These are phyloP conservation scores for Aplochiton taeniatus DNA, from an alignment of 2,797 vertebrate species.

Conservation along the genomic window DNA sequence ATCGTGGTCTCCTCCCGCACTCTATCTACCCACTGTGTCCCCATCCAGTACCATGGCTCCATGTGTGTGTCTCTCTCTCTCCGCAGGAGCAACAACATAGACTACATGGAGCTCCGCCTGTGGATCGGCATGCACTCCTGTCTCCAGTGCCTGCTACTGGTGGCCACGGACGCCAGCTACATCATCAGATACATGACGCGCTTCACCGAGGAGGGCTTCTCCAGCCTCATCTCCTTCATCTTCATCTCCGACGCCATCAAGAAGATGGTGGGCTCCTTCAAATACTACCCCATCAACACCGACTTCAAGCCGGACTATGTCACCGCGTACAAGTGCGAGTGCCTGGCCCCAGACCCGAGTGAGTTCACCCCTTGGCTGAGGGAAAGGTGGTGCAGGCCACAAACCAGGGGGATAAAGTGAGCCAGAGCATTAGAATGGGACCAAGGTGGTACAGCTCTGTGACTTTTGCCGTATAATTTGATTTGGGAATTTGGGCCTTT, in stretches of 20 bases:
- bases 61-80: background rate
- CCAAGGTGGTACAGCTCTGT: background rate
- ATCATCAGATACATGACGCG: slow-evolving; percentile 98
- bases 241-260: slow-evolving; percentile 98
- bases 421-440: background rate
- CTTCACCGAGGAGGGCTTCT: slow-evolving; percentile 98
- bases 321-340: slow-evolving; percentile 94
- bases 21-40: background rate
- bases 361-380: slow-evolving; percentile 66
- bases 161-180: slow-evolving; percentile 92
- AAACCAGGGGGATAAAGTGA: background rate
- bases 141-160: slow-evolving; percentile 91
- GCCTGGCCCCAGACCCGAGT: slow-evolving; percentile 90
- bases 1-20: too few relatives aligned
- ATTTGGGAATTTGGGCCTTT: too few relatives aligned
- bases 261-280: slow-evolving; percentile 94
- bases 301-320: slow-evolving; percentile 91
- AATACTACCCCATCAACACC: slow-evolving; percentile 92
- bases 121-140: slow-evolving; percentile 98
- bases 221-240: slow-evolving; percentile 98
- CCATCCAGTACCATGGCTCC: background rate
- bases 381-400: slow-evolving; percentile 10
- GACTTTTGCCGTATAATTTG: too few relatives aligned
- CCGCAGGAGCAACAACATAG: slow-evolving; percentile 85
- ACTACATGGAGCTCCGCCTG: slow-evolving; percentile 98